Conservation (phyloP, 1,140 invertebrate genomes). For the Trypoxylus dichotomus region DNA sequence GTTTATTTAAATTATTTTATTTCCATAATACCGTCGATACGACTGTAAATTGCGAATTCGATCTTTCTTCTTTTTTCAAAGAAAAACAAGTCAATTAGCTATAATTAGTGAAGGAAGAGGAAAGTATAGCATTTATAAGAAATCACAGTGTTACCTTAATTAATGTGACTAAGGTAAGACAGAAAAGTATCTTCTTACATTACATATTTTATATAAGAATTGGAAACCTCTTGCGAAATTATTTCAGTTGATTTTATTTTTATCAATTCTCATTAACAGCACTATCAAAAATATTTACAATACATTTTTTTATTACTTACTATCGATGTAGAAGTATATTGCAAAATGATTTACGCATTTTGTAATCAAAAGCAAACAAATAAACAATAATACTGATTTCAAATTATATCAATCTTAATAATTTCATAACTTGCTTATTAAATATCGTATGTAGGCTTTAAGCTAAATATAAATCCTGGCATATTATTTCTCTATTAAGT, state of each 20-base stretch:
- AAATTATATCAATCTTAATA: constrained; percentile 1
- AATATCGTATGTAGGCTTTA: neutral
- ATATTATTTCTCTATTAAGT: too few species aligned
- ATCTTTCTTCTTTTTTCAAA: too few species aligned
- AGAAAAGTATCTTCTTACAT: neutral
- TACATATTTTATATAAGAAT: too few species aligned
- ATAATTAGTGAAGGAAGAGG: too few species aligned
- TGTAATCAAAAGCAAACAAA: constrained; percentile 11
- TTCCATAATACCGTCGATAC: neutral
- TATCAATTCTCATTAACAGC: too few species aligned
- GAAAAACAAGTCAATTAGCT: too few species aligned
- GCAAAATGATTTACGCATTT: constrained; percentile 21
- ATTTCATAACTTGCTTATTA: neutral
- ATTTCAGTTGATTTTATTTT: too few species aligned
- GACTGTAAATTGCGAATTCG: too few species aligned
- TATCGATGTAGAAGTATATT: constrained; percentile 15
- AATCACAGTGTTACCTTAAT: neutral
- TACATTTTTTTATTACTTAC: neutral
- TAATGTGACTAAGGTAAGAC: neutral
- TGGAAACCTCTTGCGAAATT: too few species aligned
- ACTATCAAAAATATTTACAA: neutral
- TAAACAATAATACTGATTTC: constrained; percentile 19
- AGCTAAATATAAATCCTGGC: neutral
- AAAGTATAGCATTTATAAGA: too few species aligned
- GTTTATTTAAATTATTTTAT: neutral